Evolutionary conservation across 2,888 invertebrate species (phyloP).

Genomic region (Amorpha juglandis): DNA sequence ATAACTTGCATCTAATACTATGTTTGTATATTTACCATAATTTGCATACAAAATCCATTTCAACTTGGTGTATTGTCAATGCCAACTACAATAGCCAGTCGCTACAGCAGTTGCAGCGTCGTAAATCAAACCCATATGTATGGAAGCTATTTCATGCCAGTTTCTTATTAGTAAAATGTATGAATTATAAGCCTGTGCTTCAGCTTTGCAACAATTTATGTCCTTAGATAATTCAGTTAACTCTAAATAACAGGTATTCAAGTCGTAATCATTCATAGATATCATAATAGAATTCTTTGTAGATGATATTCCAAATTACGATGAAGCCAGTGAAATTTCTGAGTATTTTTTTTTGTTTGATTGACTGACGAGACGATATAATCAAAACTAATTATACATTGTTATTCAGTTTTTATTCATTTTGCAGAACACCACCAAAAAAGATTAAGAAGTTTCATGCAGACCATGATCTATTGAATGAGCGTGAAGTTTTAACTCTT

Average conservation of each 20-base stretch:
- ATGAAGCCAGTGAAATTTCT: no score
- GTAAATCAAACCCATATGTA: constrained; percentile 8
- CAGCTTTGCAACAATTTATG: not conserved
- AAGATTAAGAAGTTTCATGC: not conserved
- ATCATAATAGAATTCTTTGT: no score
- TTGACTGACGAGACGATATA: no score
- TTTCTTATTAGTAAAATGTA: not conserved
- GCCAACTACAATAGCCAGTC: not conserved
- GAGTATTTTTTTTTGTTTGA: no score
- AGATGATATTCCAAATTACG: no score
- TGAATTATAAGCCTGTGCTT: not conserved
- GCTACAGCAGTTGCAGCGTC: constrained; percentile 1
- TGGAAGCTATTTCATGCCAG: constrained; percentile 5
- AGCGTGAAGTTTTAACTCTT: constrained; percentile 47
- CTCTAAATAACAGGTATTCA: not conserved
- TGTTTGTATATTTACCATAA: not conserved
- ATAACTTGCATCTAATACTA: not conserved
- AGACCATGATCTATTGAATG: constrained; percentile 33
- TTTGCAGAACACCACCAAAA: constrained; percentile 10
- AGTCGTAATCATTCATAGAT: no score
- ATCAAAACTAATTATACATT: no score
- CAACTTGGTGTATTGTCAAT: not conserved
- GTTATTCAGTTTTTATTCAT: no score
- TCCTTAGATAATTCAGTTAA: not conserved
- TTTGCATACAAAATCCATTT: constrained; percentile 12